These are phyloP conservation scores for Kradibia gibbosae DNA, from an alignment of 1,140 invertebrate species.

Conservation along the genomic window DNA sequence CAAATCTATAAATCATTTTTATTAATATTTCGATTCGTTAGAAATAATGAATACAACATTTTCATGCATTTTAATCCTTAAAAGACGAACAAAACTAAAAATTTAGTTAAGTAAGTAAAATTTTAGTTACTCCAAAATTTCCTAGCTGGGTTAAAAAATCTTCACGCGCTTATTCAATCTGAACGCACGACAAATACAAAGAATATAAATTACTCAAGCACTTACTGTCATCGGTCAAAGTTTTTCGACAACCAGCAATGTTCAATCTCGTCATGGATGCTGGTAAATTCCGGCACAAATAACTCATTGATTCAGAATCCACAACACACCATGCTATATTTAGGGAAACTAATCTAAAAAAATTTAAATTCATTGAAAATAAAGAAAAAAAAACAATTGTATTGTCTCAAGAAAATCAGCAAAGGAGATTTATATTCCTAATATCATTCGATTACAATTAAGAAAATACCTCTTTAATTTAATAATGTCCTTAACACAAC, in stretches of 20 bases:
- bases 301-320: slow-evolving; percentile 74
- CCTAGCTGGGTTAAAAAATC: too few relatives aligned
- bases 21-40: neutral
- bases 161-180: too few relatives aligned
- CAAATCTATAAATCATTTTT: slow-evolving; percentile 77
- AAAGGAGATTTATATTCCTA: slow-evolving; percentile 21
- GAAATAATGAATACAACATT: too few relatives aligned
- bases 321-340: slow-evolving; percentile 89
- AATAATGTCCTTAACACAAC: slow-evolving; percentile 77
- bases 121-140: too few relatives aligned
- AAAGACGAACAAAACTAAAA: too few relatives aligned
- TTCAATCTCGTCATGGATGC: slow-evolving; percentile 81
- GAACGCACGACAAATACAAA: neutral
- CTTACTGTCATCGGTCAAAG: slow-evolving; percentile 83
- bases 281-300: slow-evolving; percentile 78
- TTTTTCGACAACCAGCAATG: slow-evolving; percentile 84
- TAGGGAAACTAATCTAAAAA: slow-evolving; percentile 79
- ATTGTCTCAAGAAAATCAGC: slow-evolving; percentile 24
- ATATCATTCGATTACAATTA: neutral
- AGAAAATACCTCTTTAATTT: slow-evolving; percentile 75
- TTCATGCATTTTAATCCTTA: too few relatives aligned
- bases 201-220: slow-evolving; percentile 49
- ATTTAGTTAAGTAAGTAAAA: too few relatives aligned
- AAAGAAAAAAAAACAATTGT: slow-evolving; percentile 30
- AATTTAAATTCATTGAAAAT: slow-evolving; percentile 30